Base-by-base conservation (phyloP, 1,140 invertebrate genomes). In the Papilio aristodemus region DNA sequence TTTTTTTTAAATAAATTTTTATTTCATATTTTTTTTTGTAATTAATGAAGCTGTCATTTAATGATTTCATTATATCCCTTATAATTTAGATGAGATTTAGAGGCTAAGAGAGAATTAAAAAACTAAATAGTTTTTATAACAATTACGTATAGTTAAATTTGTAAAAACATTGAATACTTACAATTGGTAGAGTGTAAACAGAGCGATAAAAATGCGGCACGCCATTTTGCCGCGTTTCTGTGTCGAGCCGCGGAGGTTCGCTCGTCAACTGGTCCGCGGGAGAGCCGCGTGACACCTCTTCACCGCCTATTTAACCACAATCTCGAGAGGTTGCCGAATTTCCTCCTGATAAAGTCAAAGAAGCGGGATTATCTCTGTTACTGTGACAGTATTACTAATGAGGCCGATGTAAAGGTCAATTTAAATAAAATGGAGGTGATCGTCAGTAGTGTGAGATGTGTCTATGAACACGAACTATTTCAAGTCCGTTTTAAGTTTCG, bases 341-440 rank as follows among this genome's bases (percentile, higher is more conserved):
- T 67, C 68, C 27, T 72, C 57, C 46, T 76, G 80, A 81, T 79
- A 76, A 96, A 69, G 92, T 94, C 68, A 71, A 87, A 36, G 96
- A 22, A 17, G 19, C 22, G 10, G 46, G 46, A 54, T 54, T 54
- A 54, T 54, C 46, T 54, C 11, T 19, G 17, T 54, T 54, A 22
- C 46, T 54, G 22, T 54, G 46, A 22, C 17, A 54, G 19, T 22
- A 54, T 22, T 54, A 54, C 1, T 25, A 54, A 54, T 54, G 22
- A 22, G 19, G 46, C 22, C 46, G 22, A 54, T 25, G 46, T 22
- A 32, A 54, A 54, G 46, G 46, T 54, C 46, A 19, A 54, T 8
- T 13, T 39, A 25, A 54, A 54, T 46, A 46, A 8, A 7, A 46
- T 11, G 22, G 17, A 17, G 19, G 9, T 11, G 27, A 32, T 3